A percentile compares a stretch with the other conserved stretches of the same genome.
phyloP scores from a whole-genome alignment of 2,888 invertebrate genomes.

The Leptinotarsa juncta region DNA sequence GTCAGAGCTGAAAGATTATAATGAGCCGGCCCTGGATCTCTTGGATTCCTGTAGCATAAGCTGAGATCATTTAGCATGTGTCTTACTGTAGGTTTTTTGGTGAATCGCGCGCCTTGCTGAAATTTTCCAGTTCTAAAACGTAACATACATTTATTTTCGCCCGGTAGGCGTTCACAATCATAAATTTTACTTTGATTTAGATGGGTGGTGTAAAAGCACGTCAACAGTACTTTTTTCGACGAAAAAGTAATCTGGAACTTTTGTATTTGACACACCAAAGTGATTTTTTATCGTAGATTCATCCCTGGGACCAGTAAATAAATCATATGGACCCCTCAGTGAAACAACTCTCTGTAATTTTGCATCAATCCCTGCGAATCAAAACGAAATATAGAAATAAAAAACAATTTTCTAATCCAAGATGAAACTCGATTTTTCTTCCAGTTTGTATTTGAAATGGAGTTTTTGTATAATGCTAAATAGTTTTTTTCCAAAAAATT shows the following conservation, averaged over 20 bases:
- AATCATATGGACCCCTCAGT: conserved; percentile 61
- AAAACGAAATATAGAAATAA: too few species aligned
- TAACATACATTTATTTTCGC: neutral
- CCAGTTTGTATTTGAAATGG: too few species aligned
- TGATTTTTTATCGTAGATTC: conserved; percentile 69
- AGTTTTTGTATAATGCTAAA: too few species aligned
- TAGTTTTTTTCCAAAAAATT: too few species aligned
- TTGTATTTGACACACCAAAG: conserved; percentile 60
- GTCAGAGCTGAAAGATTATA: conserved; percentile 55
- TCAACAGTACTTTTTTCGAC: conserved; percentile 56
- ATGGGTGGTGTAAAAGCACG: conserved; percentile 54
- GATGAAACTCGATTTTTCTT: too few species aligned
- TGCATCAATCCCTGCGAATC: conserved; percentile 21
- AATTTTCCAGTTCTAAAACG: conserved; percentile 56
- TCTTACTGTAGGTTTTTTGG: conserved; percentile 64
- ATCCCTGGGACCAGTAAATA: conserved; percentile 68
- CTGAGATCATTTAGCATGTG: conserved; percentile 67
- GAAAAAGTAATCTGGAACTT: conserved; percentile 57
- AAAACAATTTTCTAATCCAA: too few species aligned
- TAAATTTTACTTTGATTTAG: conserved; percentile 46
- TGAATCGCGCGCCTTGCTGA: conserved; percentile 58
- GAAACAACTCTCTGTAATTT: conserved; percentile 53
- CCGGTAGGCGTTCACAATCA: neutral
- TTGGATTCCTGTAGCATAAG: conserved; percentile 66
- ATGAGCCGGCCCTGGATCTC: conserved; percentile 69